Evolutionary conservation across 2,113 vertebrate species (phyloP), one percentile per base, ranked within the genome.

Genomic region (Semnornis frantzii): DNA sequence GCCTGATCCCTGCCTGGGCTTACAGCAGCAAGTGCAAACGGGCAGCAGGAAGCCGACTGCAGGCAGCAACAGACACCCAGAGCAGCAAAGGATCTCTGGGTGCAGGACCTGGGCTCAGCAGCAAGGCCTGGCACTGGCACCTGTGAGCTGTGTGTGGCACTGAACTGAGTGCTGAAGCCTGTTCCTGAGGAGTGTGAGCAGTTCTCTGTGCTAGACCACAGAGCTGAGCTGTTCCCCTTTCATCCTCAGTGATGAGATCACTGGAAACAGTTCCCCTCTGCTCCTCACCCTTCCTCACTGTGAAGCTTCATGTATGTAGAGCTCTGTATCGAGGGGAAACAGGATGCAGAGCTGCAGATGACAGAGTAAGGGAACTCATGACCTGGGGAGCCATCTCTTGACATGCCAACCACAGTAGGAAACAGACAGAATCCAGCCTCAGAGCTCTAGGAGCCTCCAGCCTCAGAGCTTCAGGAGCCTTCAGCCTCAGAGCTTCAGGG

Each of bases 171-270:
- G 77, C 85, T 0, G 2, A 63, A 90, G 71, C 68, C 52, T 73
- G 72, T 77, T 96, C 89, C 91, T 95, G 58, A 93, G 89, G 89
- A 94, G 89, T 82, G 9, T 9, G n/a, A 48, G 23, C 74, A 85
- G 83, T 94, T 93, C 95, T 94, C 10, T 89, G 78, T 77, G 59
- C 91, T 55, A 89, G 69, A 90, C 89, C 85, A 72, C 91, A 92
- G 48, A 94, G 31, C 15, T 85, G 52, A 27, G 87, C 57, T 21
- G 79, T 94, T 97, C 58, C 76, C 30, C 30, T 94, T 87, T 68
- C 78, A 83, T 91, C 84, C 75, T 28, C 12, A 65, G 79, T 23
- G 79, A 91, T 95, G 96, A 94, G 79, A 69, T 94, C 93, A 96
- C 82, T 92, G 82, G 91, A 91, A 94, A 92, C 92, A 91, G 55